Conservation (phyloP, 2,888 invertebrate genomes). For the Andrena trimmerana region DNA sequence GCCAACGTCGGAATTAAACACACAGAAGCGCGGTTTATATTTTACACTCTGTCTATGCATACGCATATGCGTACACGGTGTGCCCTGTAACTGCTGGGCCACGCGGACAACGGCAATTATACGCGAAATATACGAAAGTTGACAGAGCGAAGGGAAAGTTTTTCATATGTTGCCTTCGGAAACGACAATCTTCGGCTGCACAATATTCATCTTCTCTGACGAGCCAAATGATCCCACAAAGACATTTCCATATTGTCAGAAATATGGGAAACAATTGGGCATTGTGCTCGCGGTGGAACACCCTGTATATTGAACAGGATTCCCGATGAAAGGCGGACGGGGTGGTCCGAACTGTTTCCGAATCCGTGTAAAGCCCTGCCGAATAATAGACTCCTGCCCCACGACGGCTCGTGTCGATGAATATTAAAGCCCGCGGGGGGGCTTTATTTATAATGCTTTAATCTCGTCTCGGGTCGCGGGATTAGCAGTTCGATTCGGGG, state of each 20-base stretch:
- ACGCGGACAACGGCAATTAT: not conserved
- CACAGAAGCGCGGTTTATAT: slow-evolving; percentile 28
- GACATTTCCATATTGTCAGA: too few species aligned
- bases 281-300: not conserved
- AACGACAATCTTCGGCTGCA: too few species aligned
- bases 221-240: too few species aligned
- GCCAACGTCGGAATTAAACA: slow-evolving; percentile 37
- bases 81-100: not conserved
- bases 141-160: too few species aligned
- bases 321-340: not conserved
- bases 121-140: too few species aligned
- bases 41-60: not conserved
- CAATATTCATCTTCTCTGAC: too few species aligned
- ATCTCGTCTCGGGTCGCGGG: slow-evolving; percentile 18
- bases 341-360: not conserved
- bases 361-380: slow-evolving; percentile 10
- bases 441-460: slow-evolving; percentile 21
- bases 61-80: not conserved
- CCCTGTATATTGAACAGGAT: not conserved
- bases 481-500: slow-evolving; percentile 19
- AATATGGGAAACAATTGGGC: too few species aligned
- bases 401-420: slow-evolving; percentile 5
- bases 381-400: slow-evolving; percentile 18
- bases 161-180: too few species aligned
- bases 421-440: slow-evolving; percentile 8